Evolutionary conservation across 2,888 invertebrate species (phyloP), one percentile per base, ranked within the genome.

Genomic region (Hedychridium roseum): DNA sequence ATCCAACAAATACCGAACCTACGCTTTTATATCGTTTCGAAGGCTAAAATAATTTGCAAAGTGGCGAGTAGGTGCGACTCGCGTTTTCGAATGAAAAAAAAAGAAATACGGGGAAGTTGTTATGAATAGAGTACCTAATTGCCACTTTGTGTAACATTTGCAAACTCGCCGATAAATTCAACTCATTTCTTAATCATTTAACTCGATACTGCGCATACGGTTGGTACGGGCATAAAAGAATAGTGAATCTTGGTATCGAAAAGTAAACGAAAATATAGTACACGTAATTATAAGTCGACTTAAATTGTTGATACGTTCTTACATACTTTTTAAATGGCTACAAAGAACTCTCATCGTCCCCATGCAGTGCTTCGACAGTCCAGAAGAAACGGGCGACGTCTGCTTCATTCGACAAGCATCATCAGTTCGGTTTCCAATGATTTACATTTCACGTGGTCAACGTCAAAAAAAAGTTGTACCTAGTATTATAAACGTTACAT

Each of bases 51-150:
- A 23, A 27, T n/a, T n/a, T 16, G 32, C 42, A 54, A 50, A 54
- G 47, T 51, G 64, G 50, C 54, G 50, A 54, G 32, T 53, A 50
- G 49, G 52, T 37, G 39, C 43, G 39, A 43, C 45, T 48, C 40
- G 40, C 38, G 39, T 45, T 20, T 30, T 30, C 43, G 26, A 57
- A 42, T 51, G 37, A 45, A n/a, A n/a, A n/a, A n/a, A n/a, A n/a
- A n/a, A n/a, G n/a, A n/a, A 50, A 47, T 30, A 21, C 32, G 32
- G 16, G 30, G 21, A 39, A 37, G 37, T 38, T 16, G 18, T 23
- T 35, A 42, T 32, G 42, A 45, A 50, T 16, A 45, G 42, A 42
- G 38, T 43, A 41, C 41, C 44, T 34, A 41, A 38, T 50, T 26
- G 26, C 40, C 50, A 43, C 21, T 46, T 42, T 34, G 44, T n/a